Percentiles rank a stretch among this genome's conserved stretches.
Conservation (phyloP, 2,797 vertebrate species). For the Loris lydekkerianus region DNA sequence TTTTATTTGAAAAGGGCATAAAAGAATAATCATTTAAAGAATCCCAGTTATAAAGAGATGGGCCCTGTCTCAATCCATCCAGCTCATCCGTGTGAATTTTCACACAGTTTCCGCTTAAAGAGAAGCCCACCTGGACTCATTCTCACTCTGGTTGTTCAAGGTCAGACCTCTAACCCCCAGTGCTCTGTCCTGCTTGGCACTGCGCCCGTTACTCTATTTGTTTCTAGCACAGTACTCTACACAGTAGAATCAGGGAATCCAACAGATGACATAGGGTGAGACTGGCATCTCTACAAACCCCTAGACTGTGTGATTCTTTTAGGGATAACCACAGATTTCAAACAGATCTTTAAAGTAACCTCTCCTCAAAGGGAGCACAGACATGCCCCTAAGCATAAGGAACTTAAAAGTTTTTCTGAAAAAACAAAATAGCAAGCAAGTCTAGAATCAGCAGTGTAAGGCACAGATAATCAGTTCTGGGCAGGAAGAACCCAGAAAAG, state of each 20-base stretch:
- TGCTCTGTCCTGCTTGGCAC: neutral
- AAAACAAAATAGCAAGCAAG: slow-evolving; percentile 22
- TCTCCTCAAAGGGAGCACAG: neutral
- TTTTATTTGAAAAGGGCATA: neutral
- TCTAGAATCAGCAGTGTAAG: neutral
- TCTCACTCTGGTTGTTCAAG: neutral
- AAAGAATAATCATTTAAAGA: neutral
- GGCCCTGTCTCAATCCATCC: neutral
- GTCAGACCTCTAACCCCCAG: neutral
- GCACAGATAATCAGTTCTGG: neutral
- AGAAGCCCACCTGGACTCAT: neutral
- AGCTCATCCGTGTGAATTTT: neutral
- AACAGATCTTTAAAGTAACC: slow-evolving; percentile 33
- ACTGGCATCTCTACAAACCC: neutral
- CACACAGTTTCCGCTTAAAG: neutral
- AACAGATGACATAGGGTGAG: neutral
- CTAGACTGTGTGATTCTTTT: neutral
- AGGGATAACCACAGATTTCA: slow-evolving; percentile 1
- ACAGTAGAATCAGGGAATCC: neutral
- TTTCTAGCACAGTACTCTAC: neutral
- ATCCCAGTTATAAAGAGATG: neutral
- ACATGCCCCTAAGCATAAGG: neutral
- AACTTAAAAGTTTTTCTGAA: slow-evolving; percentile 3
- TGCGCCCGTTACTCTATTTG: neutral
- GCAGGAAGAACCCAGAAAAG: neutral